phyloP scores from a whole-genome alignment of 2,797 vertebrate species.

The Eutrigla gurnardus region DNA sequence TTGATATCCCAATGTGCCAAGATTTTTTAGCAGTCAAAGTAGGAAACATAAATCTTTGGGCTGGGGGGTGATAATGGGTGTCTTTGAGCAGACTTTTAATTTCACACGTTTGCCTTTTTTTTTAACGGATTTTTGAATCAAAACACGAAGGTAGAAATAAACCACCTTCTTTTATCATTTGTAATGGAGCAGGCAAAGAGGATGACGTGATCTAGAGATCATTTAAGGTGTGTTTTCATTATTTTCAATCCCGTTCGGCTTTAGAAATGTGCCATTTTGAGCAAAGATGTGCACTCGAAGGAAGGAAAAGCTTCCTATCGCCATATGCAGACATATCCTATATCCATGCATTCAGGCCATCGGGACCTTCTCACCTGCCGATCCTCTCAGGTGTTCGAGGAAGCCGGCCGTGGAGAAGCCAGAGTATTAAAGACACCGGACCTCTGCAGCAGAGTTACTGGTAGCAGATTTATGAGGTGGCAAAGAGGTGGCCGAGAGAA shows the following conservation, averaged over 20 bases:
- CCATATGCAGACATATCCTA: constrained; percentile 10
- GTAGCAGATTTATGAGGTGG: constrained; percentile 79
- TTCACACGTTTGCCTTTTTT: constrained; percentile 10
- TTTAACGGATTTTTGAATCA: not conserved
- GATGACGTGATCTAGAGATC: not conserved
- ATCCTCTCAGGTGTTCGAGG: constrained; percentile 45
- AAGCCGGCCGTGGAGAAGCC: constrained; percentile 27
- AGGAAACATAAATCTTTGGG: constrained; percentile 38
- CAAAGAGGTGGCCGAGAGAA: constrained; percentile 72
- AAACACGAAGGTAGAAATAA: constrained; percentile 4
- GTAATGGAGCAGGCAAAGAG: not conserved
- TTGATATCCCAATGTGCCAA: constrained; percentile 34
- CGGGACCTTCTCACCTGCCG: constrained; percentile 42
- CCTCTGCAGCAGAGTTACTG: constrained; percentile 63
- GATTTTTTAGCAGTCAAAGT: constrained; percentile 38
- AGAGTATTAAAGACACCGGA: constrained; percentile 70
- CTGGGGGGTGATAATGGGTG: constrained; percentile 28
- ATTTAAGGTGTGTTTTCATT: not conserved
- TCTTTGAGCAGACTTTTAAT: constrained; percentile 3
- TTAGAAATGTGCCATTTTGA: not conserved
- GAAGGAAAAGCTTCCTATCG: constrained; percentile 9
- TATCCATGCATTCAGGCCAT: constrained; percentile 31
- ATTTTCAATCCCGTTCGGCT: not conserved
- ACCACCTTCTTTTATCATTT: not conserved
- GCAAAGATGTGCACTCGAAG: not conserved